Percentiles rank a stretch among this genome's conserved stretches.
phyloP scores from a whole-genome alignment of 2,797 vertebrate species.

The Balearica regulorum region DNA sequence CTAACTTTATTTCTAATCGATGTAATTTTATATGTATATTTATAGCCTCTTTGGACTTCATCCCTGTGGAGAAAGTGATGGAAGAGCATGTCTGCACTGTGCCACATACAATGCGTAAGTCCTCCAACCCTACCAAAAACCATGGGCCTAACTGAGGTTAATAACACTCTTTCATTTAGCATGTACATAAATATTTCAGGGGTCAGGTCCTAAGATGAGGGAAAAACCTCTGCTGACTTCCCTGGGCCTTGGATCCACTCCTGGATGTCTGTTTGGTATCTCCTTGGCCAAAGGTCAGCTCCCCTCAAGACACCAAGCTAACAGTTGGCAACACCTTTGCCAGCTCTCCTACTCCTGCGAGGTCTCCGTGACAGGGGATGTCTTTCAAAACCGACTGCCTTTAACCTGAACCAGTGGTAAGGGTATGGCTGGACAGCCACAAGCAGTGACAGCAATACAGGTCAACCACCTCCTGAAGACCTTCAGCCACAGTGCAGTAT shows the following conservation, averaged over 20 bases:
- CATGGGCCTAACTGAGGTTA: background rate
- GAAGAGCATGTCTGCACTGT: background rate
- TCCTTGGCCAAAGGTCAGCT: background rate
- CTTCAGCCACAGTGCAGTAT: accelerated
- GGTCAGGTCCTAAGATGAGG: background rate
- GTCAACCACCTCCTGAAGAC: background rate
- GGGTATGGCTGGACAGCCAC: background rate
- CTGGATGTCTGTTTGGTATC: background rate
- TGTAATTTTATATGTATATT: background rate
- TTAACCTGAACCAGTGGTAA: background rate
- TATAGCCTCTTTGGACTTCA: background rate
- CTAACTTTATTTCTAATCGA: background rate
- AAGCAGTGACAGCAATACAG: background rate
- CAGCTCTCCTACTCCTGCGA: background rate
- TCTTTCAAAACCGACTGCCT: background rate
- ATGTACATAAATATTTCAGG: background rate
- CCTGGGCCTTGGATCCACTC: background rate
- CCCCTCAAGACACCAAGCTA: background rate
- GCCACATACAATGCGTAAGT: background rate
- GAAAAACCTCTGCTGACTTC: background rate
- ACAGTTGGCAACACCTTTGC: background rate
- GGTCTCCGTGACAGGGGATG: background rate
- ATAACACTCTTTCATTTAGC: background rate
- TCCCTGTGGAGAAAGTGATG: background rate
- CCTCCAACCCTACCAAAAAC: background rate